Percentiles rank a stretch among this genome's conserved stretches.
Evolutionary conservation across 2,888 invertebrate genomes (phyloP).

Genomic region (Caenorhabditis panamensis): DNA sequence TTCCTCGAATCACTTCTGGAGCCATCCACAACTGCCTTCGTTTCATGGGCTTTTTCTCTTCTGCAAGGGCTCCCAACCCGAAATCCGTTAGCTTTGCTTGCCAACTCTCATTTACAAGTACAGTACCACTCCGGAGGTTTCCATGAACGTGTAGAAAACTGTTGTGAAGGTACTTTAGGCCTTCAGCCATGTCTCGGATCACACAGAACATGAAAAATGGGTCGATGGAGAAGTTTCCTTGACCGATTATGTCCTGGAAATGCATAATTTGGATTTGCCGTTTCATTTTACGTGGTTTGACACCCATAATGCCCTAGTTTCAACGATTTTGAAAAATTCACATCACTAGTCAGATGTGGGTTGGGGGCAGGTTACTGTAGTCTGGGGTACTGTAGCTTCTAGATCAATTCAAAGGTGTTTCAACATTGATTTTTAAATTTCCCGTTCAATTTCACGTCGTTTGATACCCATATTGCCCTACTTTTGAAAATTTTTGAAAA

Average conservation of each 20-base stretch:
- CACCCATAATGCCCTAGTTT: background rate
- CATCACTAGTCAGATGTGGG: too few species aligned
- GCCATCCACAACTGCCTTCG: slow-evolving; percentile 73
- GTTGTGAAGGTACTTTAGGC: slow-evolving; percentile 69
- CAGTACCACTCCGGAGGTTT: slow-evolving; percentile 69
- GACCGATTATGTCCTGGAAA: slow-evolving; percentile 69
- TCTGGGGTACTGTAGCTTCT: too few species aligned
- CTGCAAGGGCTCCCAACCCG: slow-evolving; percentile 57
- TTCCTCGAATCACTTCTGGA: slow-evolving; percentile 73
- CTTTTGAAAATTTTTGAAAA: background rate
- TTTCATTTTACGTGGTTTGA: background rate
- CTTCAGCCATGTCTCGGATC: slow-evolving; percentile 71
- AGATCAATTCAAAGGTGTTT: too few species aligned
- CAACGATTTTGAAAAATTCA: background rate
- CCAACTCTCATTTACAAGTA: slow-evolving; percentile 76
- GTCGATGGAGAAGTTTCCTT: slow-evolving; percentile 71
- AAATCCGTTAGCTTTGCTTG: slow-evolving; percentile 67
- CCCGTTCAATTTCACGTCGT: background rate
- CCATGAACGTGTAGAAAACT: slow-evolving; percentile 70
- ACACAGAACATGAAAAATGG: slow-evolving; percentile 73
- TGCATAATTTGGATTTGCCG: too few species aligned
- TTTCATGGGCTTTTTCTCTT: slow-evolving; percentile 64
- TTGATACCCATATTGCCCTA: background rate
- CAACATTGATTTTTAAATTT: too few species aligned
- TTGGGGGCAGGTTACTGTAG: too few species aligned